A percentile compares a stretch with the other conserved stretches of the same genome.
phyloP scores from a whole-genome alignment of 2,797 vertebrate species.

The Yasuhikotakia modesta region DNA sequence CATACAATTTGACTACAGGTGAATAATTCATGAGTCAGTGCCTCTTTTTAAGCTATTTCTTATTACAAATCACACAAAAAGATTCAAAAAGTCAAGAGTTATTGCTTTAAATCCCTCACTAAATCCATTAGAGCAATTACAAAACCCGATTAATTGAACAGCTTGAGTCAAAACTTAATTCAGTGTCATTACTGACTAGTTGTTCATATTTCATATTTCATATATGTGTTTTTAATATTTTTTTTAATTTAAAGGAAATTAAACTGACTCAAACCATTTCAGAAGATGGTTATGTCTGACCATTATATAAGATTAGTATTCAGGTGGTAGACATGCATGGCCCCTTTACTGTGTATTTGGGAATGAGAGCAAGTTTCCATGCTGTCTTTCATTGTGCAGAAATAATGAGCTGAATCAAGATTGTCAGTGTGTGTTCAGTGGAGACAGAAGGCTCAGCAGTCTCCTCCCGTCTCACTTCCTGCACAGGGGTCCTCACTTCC shows the following conservation, averaged over 20 bases:
- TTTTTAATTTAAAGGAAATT: not conserved
- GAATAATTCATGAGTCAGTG: not conserved
- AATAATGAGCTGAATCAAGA: slow-evolving; percentile 26
- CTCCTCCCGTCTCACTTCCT: slow-evolving; percentile 23
- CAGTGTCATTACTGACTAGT: not conserved
- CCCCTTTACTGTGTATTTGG: not conserved
- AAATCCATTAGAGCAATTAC: not conserved
- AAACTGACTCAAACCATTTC: not conserved
- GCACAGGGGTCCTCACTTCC: not conserved
- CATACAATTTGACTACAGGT: no score
- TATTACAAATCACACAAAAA: not conserved
- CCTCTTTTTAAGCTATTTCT: not conserved
- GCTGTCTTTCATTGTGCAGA: slow-evolving; percentile 25
- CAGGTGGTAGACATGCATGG: not conserved
- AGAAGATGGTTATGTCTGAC: not conserved
- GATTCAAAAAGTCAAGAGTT: not conserved
- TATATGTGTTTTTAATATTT: not conserved
- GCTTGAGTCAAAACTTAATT: not conserved
- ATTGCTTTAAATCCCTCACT: not conserved
- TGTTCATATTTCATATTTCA: no score
- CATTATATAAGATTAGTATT: slow-evolving; percentile 2
- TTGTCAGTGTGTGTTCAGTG: slow-evolving; percentile 10
- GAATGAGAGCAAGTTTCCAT: not conserved
- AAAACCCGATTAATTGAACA: not conserved
- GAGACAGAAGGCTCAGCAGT: slow-evolving; percentile 2